Evolutionary conservation across 2,797 vertebrate species (phyloP).

Genomic region (Pseudochirops corinnae): DNA sequence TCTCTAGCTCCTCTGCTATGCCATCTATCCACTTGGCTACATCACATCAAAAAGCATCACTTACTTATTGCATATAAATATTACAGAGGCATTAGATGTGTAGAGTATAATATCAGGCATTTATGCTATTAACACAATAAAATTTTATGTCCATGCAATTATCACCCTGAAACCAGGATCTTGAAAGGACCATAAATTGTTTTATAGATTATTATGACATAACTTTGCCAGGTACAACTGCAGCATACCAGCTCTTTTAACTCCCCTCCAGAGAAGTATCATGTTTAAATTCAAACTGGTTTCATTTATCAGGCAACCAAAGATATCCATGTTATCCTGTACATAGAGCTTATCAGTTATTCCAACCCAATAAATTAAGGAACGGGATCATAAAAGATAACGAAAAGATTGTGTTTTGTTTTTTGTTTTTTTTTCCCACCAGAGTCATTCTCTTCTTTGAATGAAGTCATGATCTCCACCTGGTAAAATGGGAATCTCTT

Average conservation of each 20-base stretch:
- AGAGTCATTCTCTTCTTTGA: background rate
- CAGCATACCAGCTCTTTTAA: fast-evolving
- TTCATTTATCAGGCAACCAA: background rate
- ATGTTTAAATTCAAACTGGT: background rate
- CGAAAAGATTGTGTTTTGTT: background rate
- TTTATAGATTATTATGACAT: background rate
- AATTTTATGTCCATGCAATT: background rate
- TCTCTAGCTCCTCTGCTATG: background rate
- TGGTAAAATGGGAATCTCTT: background rate
- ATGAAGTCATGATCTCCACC: background rate
- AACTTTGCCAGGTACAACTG: background rate
- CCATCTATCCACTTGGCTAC: background rate
- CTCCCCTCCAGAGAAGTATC: background rate
- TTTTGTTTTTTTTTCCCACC: too few relatives aligned
- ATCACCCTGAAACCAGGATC: background rate
- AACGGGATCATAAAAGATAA: background rate
- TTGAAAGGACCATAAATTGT: background rate
- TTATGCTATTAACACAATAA: background rate
- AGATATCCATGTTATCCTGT: background rate
- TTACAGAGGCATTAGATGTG: background rate
- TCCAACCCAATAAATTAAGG: background rate
- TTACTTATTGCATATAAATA: background rate
- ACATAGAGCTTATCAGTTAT: background rate
- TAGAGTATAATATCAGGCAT: background rate
- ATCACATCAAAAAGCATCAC: background rate